These are phyloP conservation scores for Mantis religiosa DNA, from an alignment of 2,888 invertebrate species.

Conservation along the genomic window DNA sequence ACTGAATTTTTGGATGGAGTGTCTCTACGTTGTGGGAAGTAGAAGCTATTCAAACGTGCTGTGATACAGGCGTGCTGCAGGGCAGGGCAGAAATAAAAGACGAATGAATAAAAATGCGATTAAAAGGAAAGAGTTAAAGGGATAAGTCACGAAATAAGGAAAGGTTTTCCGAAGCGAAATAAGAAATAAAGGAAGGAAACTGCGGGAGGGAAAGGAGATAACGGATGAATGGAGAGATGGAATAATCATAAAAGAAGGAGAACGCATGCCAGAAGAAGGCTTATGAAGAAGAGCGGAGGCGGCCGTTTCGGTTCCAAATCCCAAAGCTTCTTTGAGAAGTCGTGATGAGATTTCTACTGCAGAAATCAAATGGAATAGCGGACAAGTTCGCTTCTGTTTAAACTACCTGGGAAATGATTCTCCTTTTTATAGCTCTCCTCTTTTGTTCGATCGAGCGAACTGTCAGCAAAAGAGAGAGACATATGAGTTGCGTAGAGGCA, in stretches of 20 bases:
- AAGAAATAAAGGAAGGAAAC: neutral
- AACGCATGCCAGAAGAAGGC: neutral
- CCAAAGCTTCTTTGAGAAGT: neutral
- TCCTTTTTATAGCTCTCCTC: neutral
- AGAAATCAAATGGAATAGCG: neutral
- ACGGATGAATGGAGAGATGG: neutral
- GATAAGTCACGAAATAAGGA: neutral
- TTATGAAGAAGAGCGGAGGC: constrained; percentile 23
- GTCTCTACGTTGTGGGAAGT: too few relatives aligned
- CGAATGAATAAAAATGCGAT: too few relatives aligned
- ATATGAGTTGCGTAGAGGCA: too few relatives aligned
- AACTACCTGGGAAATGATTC: neutral
- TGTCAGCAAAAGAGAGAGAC: neutral
- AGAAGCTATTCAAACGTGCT: too few relatives aligned
- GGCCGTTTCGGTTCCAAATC: neutral
- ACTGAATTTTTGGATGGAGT: too few relatives aligned
- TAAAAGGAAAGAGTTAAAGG: too few relatives aligned
- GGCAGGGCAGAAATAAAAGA: too few relatives aligned
- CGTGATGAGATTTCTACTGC: neutral
- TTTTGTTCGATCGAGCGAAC: neutral
- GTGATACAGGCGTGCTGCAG: too few relatives aligned
- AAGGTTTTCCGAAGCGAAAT: neutral
- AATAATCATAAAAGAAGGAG: neutral
- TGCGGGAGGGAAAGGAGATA: neutral
- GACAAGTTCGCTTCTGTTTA: neutral